These are phyloP conservation scores for Rhagoletis pomonella DNA, from an alignment of 1,140 invertebrate genomes.

Conservation along the genomic window DNA sequence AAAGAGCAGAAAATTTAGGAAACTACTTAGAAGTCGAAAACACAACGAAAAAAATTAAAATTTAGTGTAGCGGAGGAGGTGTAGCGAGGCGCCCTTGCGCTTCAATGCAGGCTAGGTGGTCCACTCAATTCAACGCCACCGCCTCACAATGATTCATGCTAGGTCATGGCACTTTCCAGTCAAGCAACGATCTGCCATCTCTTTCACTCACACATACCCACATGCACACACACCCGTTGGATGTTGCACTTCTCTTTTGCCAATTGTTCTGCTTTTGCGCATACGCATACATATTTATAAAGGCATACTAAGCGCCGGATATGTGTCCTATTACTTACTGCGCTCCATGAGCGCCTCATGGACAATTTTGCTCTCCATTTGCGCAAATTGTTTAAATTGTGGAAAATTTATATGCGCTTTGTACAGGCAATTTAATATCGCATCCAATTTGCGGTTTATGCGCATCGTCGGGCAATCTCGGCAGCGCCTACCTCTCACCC, in stretches of 20 bases:
- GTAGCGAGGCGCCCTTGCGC: background rate
- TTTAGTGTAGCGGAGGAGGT: background rate
- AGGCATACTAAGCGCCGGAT: background rate
- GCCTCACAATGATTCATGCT: background rate
- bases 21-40: slow-evolving; percentile 30
- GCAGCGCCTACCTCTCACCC: background rate
- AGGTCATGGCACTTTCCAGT: background rate
- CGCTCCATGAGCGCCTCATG: slow-evolving; percentile 28
- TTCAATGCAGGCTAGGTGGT: background rate
- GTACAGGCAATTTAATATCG: slow-evolving; percentile 74
- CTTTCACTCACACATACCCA: background rate
- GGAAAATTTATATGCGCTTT: slow-evolving; percentile 74
- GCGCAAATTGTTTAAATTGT: slow-evolving; percentile 72
- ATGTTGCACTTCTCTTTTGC: background rate
- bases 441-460: slow-evolving; percentile 75
- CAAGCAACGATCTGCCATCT: slow-evolving; percentile 5
- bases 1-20: slow-evolving; percentile 38
- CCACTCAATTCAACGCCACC: background rate
- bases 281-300: background rate
- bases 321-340: too few species aligned
- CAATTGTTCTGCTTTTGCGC: background rate
- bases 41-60: background rate
- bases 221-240: background rate
- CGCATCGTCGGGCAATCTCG: slow-evolving; percentile 63
- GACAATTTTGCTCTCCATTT: slow-evolving; percentile 59